Base-by-base conservation (phyloP, 2,888 invertebrate species). In the Caenorhabditis sinica region DNA sequence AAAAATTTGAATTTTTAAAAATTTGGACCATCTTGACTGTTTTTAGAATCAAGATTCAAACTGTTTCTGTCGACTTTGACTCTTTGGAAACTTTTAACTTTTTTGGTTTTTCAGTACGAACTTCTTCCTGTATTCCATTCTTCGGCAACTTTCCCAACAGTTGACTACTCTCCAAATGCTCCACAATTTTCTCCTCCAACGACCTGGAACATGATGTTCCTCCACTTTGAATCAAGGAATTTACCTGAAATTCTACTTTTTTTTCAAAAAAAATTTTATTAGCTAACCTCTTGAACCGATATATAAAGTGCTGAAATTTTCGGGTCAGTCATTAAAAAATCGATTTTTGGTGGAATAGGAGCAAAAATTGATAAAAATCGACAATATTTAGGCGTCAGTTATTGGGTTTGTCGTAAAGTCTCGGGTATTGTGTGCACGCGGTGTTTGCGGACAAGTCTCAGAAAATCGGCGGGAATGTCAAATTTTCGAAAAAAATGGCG, bases 91-190 rank as follows among this genome's bases (percentile, higher is more conserved):
- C 43, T 63, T 63, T 63, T 33, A 45, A 28, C 15, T 11, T 66
- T 56, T 28, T 28, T 8, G 2, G 6, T 20, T 60, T 60, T 60
- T 33, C 33, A 6, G 33, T 8, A 15, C n/a, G 2, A 60, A 69
- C 69, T 51, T 74, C 40, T 6, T 61, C 73, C 0, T 28, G 33
- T 2, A 15, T 4, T 5, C 17, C 63, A 23, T 17, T 49, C 28
- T 75, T 81, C 0, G 73, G 66, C 6, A 87, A 30, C 51, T 71
- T 74, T 25, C 85, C 85, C n/a, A 61, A 49, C 11, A 87, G n/a
- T 73, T 87, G 86, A 20, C 68, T 82, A 49, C 43, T 82, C 53
- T 87, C 87, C 36, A 87, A 43, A 17, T 80, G 82, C 51, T 87
- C 87, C 20, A 87, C 82, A 8, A 86, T 56, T 20, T 68, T 73